Evolutionary conservation across 2,113 vertebrate genomes (phyloP).

Genomic region (Macroglossus sobrinus): DNA sequence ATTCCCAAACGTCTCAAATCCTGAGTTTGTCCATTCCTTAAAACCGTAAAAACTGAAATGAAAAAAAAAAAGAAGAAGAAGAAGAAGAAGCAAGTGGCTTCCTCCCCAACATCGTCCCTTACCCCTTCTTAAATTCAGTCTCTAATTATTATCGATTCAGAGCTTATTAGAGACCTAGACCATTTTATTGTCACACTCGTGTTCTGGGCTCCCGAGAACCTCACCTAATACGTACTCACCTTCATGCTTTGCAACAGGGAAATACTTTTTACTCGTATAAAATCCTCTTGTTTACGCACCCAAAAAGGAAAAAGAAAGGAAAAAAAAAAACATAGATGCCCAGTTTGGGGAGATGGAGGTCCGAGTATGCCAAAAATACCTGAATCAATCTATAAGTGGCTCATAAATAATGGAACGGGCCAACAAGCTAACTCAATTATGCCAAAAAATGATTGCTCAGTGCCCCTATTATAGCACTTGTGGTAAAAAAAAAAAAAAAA

Average conservation of each 20-base stretch:
- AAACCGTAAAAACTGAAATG: background rate
- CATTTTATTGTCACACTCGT: background rate
- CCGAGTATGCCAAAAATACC: slow-evolving; percentile 48
- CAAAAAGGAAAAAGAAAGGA: background rate
- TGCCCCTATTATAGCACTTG: slow-evolving; percentile 44
- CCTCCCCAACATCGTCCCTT: background rate
- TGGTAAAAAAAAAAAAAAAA: background rate
- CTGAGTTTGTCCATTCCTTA: background rate
- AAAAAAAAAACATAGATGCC: slow-evolving; percentile 7
- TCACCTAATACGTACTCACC: background rate
- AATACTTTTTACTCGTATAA: slow-evolving; percentile 23
- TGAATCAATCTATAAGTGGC: slow-evolving; percentile 65
- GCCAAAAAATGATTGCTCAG: slow-evolving; percentile 6
- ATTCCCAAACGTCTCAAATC: background rate
- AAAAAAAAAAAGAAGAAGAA: background rate
- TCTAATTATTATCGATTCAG: background rate
- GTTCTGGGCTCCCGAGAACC: background rate
- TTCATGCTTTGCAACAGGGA: slow-evolving; percentile 34
- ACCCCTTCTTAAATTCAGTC: background rate
- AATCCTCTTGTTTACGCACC: slow-evolving; percentile 41
- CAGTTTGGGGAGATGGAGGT: background rate
- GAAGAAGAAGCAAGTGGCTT: background rate
- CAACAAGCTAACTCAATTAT: slow-evolving; percentile 65
- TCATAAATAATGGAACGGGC: slow-evolving; percentile 63
- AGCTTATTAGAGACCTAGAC: background rate